Evolutionary conservation across 2,113 vertebrate genomes (phyloP).

Genomic region (Anolis sagrei): DNA sequence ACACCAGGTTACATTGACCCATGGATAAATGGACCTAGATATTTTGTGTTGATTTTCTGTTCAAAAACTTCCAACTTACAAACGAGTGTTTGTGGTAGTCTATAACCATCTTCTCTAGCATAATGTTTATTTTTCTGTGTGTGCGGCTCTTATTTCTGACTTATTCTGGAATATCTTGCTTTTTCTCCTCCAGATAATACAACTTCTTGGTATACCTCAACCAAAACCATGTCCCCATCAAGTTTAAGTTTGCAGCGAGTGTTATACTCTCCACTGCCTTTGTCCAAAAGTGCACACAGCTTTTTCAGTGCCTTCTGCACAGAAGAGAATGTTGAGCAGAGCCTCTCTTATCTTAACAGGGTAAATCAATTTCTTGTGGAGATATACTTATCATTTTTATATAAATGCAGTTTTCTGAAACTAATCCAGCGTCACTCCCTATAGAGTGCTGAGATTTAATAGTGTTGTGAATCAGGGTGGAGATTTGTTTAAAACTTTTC

Average conservation of each 20-base stretch:
- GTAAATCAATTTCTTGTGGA: conserved; percentile 67
- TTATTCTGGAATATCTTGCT: conserved; percentile 51
- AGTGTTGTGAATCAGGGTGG: not conserved
- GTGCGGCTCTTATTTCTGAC: not conserved
- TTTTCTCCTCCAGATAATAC: conserved; percentile 80
- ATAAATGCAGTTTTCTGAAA: not conserved
- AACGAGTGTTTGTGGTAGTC: not conserved
- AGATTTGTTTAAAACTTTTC: not conserved
- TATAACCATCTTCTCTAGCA: not conserved
- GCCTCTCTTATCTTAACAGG: conserved; percentile 91
- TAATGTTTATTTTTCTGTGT: not conserved
- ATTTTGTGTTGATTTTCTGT: too few species aligned
- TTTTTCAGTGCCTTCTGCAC: conserved; percentile 92
- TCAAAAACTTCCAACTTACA: too few species aligned
- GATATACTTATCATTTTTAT: not conserved
- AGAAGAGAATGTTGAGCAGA: conserved; percentile 90
- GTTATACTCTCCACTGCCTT: conserved; percentile 77
- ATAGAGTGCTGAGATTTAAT: not conserved
- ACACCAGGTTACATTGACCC: too few species aligned
- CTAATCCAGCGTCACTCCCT: not conserved
- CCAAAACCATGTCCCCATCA: conserved; percentile 81
- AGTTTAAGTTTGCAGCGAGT: conserved; percentile 79
- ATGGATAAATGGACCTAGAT: too few species aligned
- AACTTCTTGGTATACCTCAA: conserved; percentile 82
- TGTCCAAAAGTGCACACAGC: conserved; percentile 80